Evolutionary conservation across 2,888 invertebrate species (phyloP).

Genomic region (Malthinus flaveolus): DNA sequence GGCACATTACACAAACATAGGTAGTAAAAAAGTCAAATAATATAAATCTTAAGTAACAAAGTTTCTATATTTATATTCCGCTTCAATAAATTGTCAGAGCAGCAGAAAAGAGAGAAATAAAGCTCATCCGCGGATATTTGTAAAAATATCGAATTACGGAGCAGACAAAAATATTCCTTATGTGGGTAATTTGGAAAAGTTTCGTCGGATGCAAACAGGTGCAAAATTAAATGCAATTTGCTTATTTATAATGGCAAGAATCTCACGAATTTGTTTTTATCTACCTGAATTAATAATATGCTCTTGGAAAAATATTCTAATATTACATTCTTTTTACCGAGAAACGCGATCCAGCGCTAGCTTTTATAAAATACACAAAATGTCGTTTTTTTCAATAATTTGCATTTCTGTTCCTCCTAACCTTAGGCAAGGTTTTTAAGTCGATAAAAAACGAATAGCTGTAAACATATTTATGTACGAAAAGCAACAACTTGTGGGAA

Average conservation of each 20-base stretch:
- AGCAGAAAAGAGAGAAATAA: slow-evolving; percentile 12
- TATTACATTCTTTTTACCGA: slow-evolving; percentile 16
- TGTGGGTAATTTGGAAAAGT: slow-evolving; percentile 21
- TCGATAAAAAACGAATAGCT: slow-evolving; percentile 10
- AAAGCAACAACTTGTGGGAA: neutral
- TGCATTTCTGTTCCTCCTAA: slow-evolving; percentile 12
- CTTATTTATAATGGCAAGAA: slow-evolving; percentile 24
- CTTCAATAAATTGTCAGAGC: slow-evolving; percentile 23
- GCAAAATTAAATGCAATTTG: slow-evolving; percentile 30
- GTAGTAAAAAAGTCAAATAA: slow-evolving; percentile 23
- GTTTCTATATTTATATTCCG: slow-evolving; percentile 24
- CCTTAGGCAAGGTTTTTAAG: neutral
- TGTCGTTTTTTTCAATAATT: neutral
- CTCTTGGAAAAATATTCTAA: slow-evolving; percentile 17
- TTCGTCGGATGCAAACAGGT: slow-evolving; percentile 23
- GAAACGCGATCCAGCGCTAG: slow-evolving; percentile 9
- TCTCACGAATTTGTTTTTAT: slow-evolving; percentile 21
- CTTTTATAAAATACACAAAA: neutral
- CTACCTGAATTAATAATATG: slow-evolving; percentile 31
- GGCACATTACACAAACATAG: slow-evolving; percentile 5
- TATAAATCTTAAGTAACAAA: slow-evolving; percentile 28
- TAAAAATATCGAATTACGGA: slow-evolving; percentile 27
- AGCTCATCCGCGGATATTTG: slow-evolving; percentile 29
- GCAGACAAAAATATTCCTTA: slow-evolving; percentile 23
- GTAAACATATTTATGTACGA: slow-evolving; percentile 24